Conservation (phyloP, 2,113 vertebrate species). For the Cephalopholis sonnerati region DNA sequence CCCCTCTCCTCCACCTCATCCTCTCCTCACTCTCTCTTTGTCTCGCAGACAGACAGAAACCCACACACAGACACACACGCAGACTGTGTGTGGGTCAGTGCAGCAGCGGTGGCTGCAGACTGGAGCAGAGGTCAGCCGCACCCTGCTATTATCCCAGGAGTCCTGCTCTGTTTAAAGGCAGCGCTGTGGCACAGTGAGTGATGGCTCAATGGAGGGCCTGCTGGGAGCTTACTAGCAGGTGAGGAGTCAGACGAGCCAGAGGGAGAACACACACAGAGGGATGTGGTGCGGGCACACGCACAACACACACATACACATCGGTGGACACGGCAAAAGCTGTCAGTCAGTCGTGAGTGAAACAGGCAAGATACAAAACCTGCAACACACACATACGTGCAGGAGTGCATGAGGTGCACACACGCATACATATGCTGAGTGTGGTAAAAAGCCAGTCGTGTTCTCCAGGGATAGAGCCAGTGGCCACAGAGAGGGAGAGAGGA, state of each 20-base stretch:
- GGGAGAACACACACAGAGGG: constrained; percentile 57
- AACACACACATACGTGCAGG: constrained; percentile 33
- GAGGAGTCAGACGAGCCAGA: constrained; percentile 61
- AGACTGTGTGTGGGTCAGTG: constrained; percentile 57
- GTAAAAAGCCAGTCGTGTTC: constrained; percentile 66
- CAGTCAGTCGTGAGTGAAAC: constrained; percentile 65
- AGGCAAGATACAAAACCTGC: constrained; percentile 54
- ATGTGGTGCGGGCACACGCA: constrained; percentile 15
- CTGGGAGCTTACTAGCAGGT: constrained; percentile 73
- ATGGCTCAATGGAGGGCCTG: constrained; percentile 70
- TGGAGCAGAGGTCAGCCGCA: constrained; percentile 65
- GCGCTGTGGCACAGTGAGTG: constrained; percentile 57
- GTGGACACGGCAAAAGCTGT: constrained; percentile 32
- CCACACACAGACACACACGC: constrained; percentile 21
- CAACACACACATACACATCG: constrained; percentile 34
- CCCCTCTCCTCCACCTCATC: constrained; percentile 28
- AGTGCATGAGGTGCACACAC: constrained; percentile 32
- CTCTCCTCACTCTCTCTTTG: constrained; percentile 34
- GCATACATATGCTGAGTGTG: constrained; percentile 49
- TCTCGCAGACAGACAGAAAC: constrained; percentile 37
- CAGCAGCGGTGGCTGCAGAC: constrained; percentile 50
- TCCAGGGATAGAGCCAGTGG: constrained; percentile 64
- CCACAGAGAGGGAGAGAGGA: constrained; percentile 67
- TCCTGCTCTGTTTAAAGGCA: constrained; percentile 64
- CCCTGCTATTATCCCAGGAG: constrained; percentile 78